Evolutionary conservation across 2,888 invertebrate species (phyloP).

Genomic region (Amorpha juglandis): DNA sequence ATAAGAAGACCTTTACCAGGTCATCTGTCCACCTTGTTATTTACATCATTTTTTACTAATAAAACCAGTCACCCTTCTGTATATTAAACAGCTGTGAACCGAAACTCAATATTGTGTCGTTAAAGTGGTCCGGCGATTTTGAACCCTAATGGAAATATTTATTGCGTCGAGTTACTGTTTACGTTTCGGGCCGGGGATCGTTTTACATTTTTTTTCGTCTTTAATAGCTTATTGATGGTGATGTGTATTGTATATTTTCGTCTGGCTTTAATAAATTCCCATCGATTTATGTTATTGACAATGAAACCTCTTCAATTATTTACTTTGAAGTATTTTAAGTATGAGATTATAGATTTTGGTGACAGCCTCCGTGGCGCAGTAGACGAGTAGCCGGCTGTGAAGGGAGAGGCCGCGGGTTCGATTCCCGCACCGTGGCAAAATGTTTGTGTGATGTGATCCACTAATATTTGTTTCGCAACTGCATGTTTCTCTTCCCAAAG

Average conservation of each 20-base stretch:
- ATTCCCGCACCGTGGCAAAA: too few species aligned
- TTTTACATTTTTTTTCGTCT: conserved; percentile 21
- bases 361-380: too few species aligned
- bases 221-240: not conserved
- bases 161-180: conserved; percentile 35
- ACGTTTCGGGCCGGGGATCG: conserved; percentile 7
- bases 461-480: too few species aligned
- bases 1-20: too few species aligned
- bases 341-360: too few species aligned
- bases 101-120: conserved; percentile 43
- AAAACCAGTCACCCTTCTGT: conserved; percentile 6
- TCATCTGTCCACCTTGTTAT: too few species aligned
- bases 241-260: not conserved
- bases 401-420: too few species aligned
- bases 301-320: too few species aligned
- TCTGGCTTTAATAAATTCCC: not conserved
- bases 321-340: too few species aligned
- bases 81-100: not conserved
- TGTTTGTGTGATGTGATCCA: too few species aligned
- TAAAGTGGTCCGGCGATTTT: conserved; percentile 37
- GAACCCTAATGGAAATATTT: conserved; percentile 40
- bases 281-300: not conserved
- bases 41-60: not conserved
- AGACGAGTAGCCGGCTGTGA: too few species aligned
- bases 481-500: too few species aligned